Evolutionary conservation across 2,888 invertebrate species (phyloP), one percentile per base, ranked within the genome.

Genomic region (Entomobrya proxima): DNA sequence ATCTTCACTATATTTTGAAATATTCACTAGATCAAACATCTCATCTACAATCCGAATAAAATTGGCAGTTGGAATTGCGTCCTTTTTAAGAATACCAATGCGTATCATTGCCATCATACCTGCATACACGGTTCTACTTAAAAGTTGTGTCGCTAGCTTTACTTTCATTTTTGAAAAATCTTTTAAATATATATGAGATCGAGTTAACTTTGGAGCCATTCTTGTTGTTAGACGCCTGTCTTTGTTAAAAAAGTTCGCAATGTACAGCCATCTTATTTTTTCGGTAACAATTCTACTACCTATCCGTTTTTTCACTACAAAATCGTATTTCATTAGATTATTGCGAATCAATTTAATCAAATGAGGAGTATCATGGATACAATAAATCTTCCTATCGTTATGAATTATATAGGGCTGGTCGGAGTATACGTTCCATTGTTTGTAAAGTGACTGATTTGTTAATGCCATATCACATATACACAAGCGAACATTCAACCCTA

Each of bases 111-210:
- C 24, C 11, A 18, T 32, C 40, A 81, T 81, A 15, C 55, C 81
- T 2, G 81, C 47, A n/a, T 6, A 69, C 3, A 81, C 81, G 15
- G 72, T 27, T 1, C 69, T 21, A 72, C 81, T 81, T 5, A 81
- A 52, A 4, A 81, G 7, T 24, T 81, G 81, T 11, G 72, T n/a
- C 1, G 81, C 81, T 18, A 55, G 6, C 15, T 55, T 72, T 6
- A 81, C 81, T 81, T 72, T 81, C 81, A 72, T 81, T 24, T 81
- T 81, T n/a, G 81, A 30, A 55, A 18, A 81, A 27, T 81, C 72
- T 30, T 52, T 50, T 6, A 74, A 13, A 15, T 15, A 50, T 6
- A 81, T 15, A 24, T 81, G 81, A 24, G 9, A 2, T 6, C 52
- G 52, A 4, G 81, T 81, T 6, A 81, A 32, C n/a, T 37, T 50